Conservation (phyloP, 2,797 vertebrate genomes). For the Melanogrammus aeglefinus region DNA sequence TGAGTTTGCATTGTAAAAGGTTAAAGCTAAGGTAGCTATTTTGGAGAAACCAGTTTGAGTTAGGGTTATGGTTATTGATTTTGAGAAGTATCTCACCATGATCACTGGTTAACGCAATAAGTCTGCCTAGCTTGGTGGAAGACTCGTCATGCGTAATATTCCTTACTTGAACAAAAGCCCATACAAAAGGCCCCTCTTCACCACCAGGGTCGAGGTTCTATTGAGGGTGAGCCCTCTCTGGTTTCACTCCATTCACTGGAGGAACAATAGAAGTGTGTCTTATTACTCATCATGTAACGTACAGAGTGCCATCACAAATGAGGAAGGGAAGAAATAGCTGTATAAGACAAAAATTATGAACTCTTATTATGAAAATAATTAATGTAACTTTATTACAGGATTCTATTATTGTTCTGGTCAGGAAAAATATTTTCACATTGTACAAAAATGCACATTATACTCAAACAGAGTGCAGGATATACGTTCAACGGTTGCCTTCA, state of each 20-base stretch:
- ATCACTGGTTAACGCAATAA: not conserved
- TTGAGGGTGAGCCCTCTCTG: not conserved
- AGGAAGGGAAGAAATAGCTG: not conserved
- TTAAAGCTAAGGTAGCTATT: too few species aligned
- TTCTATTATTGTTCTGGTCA: not conserved
- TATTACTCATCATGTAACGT: not conserved
- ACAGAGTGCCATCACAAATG: not conserved
- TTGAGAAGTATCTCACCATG: not conserved
- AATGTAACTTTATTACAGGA: not conserved
- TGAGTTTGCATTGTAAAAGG: constrained; percentile 37
- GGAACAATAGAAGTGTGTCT: not conserved
- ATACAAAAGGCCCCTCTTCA: not conserved
- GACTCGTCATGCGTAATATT: not conserved
- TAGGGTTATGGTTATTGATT: too few species aligned
- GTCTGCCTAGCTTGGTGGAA: too few species aligned
- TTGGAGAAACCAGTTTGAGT: not conserved
- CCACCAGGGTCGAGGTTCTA: not conserved
- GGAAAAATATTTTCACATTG: too few species aligned
- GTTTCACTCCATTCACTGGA: not conserved
- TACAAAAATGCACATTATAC: constrained; percentile 7
- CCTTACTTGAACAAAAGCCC: not conserved
- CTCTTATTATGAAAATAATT: not conserved
- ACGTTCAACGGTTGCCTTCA: constrained; percentile 1
- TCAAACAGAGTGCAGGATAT: constrained; percentile 14
- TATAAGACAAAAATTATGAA: not conserved